phyloP scores from a whole-genome alignment of 2,888 invertebrate species.

The Cheilosia vernalis region DNA sequence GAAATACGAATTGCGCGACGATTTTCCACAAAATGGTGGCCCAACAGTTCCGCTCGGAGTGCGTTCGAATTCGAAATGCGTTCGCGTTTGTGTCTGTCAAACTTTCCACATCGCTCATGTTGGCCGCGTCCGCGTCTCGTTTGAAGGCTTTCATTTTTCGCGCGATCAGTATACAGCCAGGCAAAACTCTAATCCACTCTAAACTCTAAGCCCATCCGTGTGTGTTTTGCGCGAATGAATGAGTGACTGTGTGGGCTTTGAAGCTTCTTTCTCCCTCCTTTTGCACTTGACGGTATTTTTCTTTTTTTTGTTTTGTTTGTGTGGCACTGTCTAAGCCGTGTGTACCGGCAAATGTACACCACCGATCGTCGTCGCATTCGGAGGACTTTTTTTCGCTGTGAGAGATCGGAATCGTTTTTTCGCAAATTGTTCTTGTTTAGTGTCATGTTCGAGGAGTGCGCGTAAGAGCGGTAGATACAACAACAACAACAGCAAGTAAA shows the following conservation, averaged over 20 bases:
- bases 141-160: slow-evolving; percentile 52
- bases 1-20: slow-evolving; percentile 21
- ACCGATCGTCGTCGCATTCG: slow-evolving; percentile 68
- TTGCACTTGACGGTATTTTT: background rate
- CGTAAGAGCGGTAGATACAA: slow-evolving; percentile 52
- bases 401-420: slow-evolving; percentile 57
- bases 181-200: slow-evolving; percentile 25
- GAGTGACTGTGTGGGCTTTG: slow-evolving; percentile 65
- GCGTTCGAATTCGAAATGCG: slow-evolving; percentile 44
- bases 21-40: slow-evolving; percentile 63
- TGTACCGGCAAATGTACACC: slow-evolving; percentile 65
- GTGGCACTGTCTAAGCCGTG: slow-evolving; percentile 38
- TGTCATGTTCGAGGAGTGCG: slow-evolving; percentile 49
- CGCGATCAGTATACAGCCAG: slow-evolving; percentile 7
- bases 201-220: slow-evolving; percentile 32
- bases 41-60: slow-evolving; percentile 45
- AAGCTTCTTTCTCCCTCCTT: slow-evolving; percentile 48
- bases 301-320: slow-evolving; percentile 32
- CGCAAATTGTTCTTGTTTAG: slow-evolving; percentile 33
- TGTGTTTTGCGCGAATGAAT: slow-evolving; percentile 25
- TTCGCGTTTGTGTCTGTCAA: slow-evolving; percentile 46
- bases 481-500: background rate
- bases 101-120: slow-evolving; percentile 50
- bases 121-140: slow-evolving; percentile 19
- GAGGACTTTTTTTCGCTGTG: slow-evolving; percentile 68